A percentile compares a stretch with the other conserved stretches of the same genome.
Conservation (phyloP, 1,140 invertebrate species). For the Tribolium castaneum region DNA sequence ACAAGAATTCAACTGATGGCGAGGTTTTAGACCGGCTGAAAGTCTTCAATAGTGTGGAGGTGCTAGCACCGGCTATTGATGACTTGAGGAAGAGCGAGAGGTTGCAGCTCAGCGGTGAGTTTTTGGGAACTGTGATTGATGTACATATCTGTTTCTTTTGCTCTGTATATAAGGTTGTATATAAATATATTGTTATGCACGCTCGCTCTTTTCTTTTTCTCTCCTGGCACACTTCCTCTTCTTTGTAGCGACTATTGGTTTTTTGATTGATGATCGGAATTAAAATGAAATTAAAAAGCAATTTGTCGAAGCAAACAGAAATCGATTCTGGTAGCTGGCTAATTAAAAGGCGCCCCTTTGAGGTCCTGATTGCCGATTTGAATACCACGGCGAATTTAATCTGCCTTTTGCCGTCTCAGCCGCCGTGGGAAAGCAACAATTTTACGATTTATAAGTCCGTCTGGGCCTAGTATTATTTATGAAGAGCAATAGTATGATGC, state of each 20-base stretch:
- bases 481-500: conserved; percentile 1
- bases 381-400: conserved; percentile 32
- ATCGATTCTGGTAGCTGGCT: conserved; percentile 1
- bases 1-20: conserved; percentile 58
- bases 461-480: conserved; percentile 2
- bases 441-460: conserved; percentile 4
- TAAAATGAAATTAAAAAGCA: conserved; percentile 26
- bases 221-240: conserved; percentile 35
- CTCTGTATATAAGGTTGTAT: conserved; percentile 26
- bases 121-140: not conserved
- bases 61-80: conserved; percentile 79
- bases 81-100: conserved; percentile 51
- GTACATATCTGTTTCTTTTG: conserved; percentile 1
- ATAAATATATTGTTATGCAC: conserved; percentile 50
- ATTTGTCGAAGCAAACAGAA: conserved; percentile 6
- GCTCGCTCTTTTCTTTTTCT: conserved; percentile 47
- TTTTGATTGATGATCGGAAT: not conserved
- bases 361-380: conserved; percentile 11
- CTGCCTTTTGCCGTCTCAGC: not conserved
- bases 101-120: conserved; percentile 49
- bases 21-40: conserved; percentile 75
- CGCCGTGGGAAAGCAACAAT: conserved; percentile 18
- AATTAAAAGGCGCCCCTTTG: conserved; percentile 33
- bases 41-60: conserved; percentile 82
- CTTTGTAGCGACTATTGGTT: conserved; percentile 8